A percentile compares a stretch with the other conserved stretches of the same genome.
Evolutionary conservation across 2,113 vertebrate species (phyloP).

Genomic region (Athene noctua): DNA sequence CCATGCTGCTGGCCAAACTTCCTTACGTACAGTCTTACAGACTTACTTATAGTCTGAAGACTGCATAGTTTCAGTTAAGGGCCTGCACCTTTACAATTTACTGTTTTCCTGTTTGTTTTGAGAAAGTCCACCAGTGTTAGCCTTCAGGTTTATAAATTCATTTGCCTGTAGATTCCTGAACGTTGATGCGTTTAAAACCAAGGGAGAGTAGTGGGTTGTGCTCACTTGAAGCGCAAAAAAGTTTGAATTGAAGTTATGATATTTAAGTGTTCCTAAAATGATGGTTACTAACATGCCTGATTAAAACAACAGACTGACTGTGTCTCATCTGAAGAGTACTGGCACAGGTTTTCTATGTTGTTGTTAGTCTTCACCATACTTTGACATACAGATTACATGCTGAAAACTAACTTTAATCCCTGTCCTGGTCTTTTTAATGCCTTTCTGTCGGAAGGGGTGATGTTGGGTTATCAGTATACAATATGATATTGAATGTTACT

Average conservation of each 20-base stretch:
- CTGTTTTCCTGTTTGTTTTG: neutral
- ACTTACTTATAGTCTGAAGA: too few species aligned
- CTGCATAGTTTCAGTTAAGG: neutral
- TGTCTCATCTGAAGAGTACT: neutral
- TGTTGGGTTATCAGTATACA: neutral
- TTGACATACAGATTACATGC: too few species aligned
- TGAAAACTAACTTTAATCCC: neutral
- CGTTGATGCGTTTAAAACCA: neutral
- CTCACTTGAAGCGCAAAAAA: neutral
- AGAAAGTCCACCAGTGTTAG: neutral
- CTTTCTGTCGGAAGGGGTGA: neutral
- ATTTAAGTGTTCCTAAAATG: neutral
- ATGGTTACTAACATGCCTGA: neutral
- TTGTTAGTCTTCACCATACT: neutral
- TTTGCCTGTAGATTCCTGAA: neutral
- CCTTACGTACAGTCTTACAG: too few species aligned
- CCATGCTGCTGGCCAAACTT: accelerated
- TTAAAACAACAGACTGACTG: neutral
- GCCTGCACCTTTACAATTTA: neutral
- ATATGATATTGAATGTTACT: neutral
- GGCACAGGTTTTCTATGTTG: neutral
- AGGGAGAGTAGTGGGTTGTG: neutral
- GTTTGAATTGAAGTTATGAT: neutral
- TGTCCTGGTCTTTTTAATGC: neutral
- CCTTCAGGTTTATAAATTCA: neutral